phyloP scores from a whole-genome alignment of 1,140 invertebrate genomes.

The Pogonognathellus flavescens region DNA sequence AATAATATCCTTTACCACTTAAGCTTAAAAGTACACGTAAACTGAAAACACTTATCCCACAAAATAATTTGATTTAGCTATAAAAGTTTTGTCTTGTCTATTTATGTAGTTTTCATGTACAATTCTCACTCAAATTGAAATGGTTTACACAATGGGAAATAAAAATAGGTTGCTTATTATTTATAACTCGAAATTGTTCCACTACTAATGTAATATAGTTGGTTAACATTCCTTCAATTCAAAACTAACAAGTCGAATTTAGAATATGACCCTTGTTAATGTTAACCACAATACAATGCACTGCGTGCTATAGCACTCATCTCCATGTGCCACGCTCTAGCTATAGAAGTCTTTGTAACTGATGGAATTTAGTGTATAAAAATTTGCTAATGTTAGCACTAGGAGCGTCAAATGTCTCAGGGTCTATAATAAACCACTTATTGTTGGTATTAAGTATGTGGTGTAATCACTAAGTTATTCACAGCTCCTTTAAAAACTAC shows the following conservation, averaged over 20 bases:
- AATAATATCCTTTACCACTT: no score
- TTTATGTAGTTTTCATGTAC: neutral
- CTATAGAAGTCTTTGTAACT: no score
- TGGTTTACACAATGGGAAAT: neutral
- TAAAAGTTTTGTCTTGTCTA: neutral
- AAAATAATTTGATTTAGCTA: no score
- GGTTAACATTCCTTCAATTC: no score
- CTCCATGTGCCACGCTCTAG: neutral
- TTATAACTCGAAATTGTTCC: conserved; percentile 43
- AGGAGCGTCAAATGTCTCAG: conserved; percentile 21
- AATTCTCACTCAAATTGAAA: neutral
- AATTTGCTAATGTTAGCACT: neutral
- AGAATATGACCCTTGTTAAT: conserved; percentile 22
- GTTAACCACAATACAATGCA: neutral
- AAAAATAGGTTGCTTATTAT: neutral
- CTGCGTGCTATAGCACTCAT: no score
- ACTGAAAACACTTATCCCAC: no score
- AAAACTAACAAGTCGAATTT: neutral
- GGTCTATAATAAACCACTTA: neutral
- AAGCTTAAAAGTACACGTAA: no score
- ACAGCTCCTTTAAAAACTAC: neutral
- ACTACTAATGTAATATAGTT: neutral
- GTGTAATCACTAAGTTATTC: conserved; percentile 35
- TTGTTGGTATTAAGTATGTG: neutral
- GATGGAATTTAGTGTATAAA: no score